Conservation (phyloP, 2,797 vertebrate genomes). For the Sandelia bainsii region DNA sequence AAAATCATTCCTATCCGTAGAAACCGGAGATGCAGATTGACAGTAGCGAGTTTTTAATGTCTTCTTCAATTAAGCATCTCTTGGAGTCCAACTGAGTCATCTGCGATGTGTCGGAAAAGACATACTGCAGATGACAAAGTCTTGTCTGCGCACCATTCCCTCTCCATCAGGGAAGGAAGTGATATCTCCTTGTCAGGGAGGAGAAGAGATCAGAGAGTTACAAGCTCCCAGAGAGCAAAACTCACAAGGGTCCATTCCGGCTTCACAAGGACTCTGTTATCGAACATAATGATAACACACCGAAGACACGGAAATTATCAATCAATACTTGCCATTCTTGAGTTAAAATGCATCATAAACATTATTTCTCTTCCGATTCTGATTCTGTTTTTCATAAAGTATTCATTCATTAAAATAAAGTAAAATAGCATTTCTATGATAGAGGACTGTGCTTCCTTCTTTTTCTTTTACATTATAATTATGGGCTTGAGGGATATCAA, state of each 20-base stretch:
- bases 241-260: conserved; percentile 76
- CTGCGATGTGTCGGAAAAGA: conserved; percentile 69
- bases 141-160: conserved; percentile 67
- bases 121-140: conserved; percentile 66
- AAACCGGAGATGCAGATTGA: conserved; percentile 64
- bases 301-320: conserved; percentile 61
- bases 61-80: conserved; percentile 79
- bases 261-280: conserved; percentile 75
- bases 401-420: conserved; percentile 60
- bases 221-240: conserved; percentile 69
- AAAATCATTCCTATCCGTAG: conserved; percentile 36
- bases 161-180: conserved; percentile 74
- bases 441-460: conserved; percentile 50
- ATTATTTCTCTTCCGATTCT: conserved; percentile 51
- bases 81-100: conserved; percentile 73
- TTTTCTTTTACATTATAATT: conserved; percentile 73
- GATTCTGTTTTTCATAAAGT: conserved; percentile 54
- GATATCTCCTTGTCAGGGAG: conserved; percentile 81
- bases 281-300: conserved; percentile 59
- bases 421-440: conserved; percentile 55
- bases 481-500: conserved; percentile 82
- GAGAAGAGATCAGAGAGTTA: conserved; percentile 79
- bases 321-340: conserved; percentile 64
- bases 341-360: conserved; percentile 54
- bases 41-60: conserved; percentile 71